These are phyloP conservation scores for Xestobium rufovillosum DNA, from an alignment of 2,888 invertebrate genomes.

Conservation along the genomic window DNA sequence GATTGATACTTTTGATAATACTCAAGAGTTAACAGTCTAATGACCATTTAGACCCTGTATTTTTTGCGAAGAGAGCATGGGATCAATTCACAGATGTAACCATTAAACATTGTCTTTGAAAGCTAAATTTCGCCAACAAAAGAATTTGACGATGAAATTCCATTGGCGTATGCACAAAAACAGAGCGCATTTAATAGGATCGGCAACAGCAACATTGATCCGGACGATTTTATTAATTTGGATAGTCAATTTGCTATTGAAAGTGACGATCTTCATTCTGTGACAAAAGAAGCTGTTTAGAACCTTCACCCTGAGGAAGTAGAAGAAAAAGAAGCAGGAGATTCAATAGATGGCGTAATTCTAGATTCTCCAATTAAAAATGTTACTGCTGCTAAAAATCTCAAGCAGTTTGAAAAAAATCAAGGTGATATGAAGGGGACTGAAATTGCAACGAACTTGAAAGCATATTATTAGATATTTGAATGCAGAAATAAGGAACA, in stretches of 20 bases:
- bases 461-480: no score
- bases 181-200: not conserved
- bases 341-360: not conserved
- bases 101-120: no score
- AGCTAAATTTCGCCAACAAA: no score
- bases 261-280: not conserved
- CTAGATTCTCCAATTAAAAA: no score
- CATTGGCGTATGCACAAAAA: not conserved
- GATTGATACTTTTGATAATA: not conserved
- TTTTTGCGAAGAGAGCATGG: not conserved
- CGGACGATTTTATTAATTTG: constrained; percentile 1
- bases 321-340: not conserved
- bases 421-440: no score
- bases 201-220: not conserved
- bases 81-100: no score
- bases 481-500: no score
- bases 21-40: constrained; percentile 1
- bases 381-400: no score
- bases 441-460: no score
- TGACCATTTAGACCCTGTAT: constrained; percentile 1
- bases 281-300: not conserved
- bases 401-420: no score
- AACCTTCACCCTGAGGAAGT: not conserved
- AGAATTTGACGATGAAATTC: no score
- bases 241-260: constrained; percentile 47